Percentiles rank a stretch among this genome's conserved stretches.
Conservation (phyloP, 2,888 invertebrate species). For the Cecidostiba fungosa region DNA sequence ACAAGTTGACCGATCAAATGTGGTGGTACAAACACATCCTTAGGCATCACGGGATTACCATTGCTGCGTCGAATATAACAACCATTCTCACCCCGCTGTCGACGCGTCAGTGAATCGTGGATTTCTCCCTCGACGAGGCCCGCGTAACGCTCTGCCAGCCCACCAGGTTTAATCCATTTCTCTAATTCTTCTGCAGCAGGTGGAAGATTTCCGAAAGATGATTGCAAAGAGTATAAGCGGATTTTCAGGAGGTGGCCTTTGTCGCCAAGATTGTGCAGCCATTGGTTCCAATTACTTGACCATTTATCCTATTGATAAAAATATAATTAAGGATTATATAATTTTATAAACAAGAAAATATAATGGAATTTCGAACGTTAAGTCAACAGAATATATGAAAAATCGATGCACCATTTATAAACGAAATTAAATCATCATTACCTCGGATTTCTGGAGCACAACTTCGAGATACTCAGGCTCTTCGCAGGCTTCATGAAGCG, state of each 20-base stretch:
- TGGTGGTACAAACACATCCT: conserved; percentile 83
- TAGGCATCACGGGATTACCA: conserved; percentile 82
- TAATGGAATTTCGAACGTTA: neutral
- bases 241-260: conserved; percentile 82
- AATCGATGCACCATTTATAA: neutral
- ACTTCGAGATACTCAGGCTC: conserved; percentile 81
- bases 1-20: conserved; percentile 93
- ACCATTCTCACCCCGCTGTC: conserved; percentile 90
- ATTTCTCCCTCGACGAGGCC: conserved; percentile 93
- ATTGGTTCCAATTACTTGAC: conserved; percentile 77
- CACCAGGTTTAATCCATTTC: conserved; percentile 76
- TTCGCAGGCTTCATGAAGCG: conserved; percentile 96
- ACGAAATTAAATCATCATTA: conserved; percentile 50
- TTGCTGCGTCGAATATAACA: conserved; percentile 86
- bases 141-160: conserved; percentile 86
- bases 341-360: neutral
- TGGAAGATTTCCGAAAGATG: conserved; percentile 81
- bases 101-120: conserved; percentile 92
- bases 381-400: neutral
- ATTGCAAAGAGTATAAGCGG: conserved; percentile 81
- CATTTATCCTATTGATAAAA: conserved; percentile 71
- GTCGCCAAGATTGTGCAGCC: conserved; percentile 82
- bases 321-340: neutral
- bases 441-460: conserved; percentile 61
- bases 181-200: conserved; percentile 77